Conservation (phyloP, 2,113 vertebrate genomes). For the Pogonocichla stellata region DNA sequence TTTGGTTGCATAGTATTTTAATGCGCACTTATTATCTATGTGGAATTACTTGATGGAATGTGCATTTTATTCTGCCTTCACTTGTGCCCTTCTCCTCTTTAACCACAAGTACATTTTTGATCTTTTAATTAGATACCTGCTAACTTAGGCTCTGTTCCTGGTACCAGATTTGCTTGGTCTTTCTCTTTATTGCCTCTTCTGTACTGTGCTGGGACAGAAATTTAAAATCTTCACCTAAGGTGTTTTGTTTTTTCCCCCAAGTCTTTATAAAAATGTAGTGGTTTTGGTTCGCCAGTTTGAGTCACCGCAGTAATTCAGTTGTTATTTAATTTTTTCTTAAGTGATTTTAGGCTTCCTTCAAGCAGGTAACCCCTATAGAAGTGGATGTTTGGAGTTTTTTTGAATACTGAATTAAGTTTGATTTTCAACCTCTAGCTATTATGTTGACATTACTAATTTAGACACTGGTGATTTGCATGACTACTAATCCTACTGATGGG, state of each 20-base stretch:
- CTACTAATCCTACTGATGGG: background rate
- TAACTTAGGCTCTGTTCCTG: background rate
- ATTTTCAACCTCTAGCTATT: background rate
- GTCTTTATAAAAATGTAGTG: background rate
- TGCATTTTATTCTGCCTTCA: background rate
- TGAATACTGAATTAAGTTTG: background rate
- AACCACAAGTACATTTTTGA: background rate
- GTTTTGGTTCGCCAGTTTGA: fast-evolving
- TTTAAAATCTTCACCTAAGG: background rate
- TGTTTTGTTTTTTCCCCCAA: background rate
- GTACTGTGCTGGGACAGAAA: background rate
- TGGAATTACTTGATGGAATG: background rate
- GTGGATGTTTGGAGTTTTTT: background rate
- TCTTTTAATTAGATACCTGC: background rate
- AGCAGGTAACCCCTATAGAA: background rate
- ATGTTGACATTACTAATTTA: background rate
- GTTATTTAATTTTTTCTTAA: background rate
- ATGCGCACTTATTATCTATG: background rate
- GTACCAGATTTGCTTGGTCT: background rate
- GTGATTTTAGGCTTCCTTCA: background rate
- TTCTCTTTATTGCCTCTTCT: background rate
- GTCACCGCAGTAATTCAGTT: background rate
- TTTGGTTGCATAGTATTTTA: background rate
- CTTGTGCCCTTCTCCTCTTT: background rate
- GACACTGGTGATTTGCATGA: background rate